Base-by-base conservation (phyloP, 2,797 vertebrate species). In the Acomys russatus region DNA sequence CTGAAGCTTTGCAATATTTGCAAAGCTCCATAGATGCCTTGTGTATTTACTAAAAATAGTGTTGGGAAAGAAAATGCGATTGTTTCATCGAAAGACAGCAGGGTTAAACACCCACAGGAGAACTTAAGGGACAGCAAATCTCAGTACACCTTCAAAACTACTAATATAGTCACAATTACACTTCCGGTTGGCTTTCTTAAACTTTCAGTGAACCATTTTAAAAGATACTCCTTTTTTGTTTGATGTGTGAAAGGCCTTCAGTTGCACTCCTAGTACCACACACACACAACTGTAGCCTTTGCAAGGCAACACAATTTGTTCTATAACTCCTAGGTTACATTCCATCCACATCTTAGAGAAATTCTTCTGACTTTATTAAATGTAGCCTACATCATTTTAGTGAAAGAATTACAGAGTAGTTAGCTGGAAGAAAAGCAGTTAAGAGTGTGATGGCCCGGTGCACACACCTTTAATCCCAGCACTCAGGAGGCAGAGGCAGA, bases 11-110 rank as follows among this genome's bases (percentile, higher is more conserved):
- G 89, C 74, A 70, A 6, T 68, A 63, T 88, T 92, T 77, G 74
- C 82, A 84, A 83, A 85, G 91, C 94, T 87, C 90, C 87, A 2
- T 56, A 56, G 85, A 74, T 91, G 35, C 15, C 71, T 78, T n/a
- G 74, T 70, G 88, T 77, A 96, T 80, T 94, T 59, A 66, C 89
- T 91, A 70, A 93, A 96, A 96, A 14, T 51, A 89, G 38, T 94
- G 90, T 38, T 66, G 44, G 80, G 61, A 56, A 88, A 73, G 64
- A 77, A 70, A 79, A 77, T 64, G 61, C 23, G 89, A 73, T 94
- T 92, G 23, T 35, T 96, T 84, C 70, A 1, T 94, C 25, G 28
- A 59, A 92, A 95, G 68, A 64, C 33, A 8, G 28, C 33, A 66
- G 88, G 73, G 68, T 83, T 86, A 94, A 86, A 79, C n/a, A 28